Percentiles rank a stretch among this genome's conserved stretches.
Evolutionary conservation across 1,140 invertebrate genomes (phyloP).

Genomic region (Drosophila rhopaloa): DNA sequence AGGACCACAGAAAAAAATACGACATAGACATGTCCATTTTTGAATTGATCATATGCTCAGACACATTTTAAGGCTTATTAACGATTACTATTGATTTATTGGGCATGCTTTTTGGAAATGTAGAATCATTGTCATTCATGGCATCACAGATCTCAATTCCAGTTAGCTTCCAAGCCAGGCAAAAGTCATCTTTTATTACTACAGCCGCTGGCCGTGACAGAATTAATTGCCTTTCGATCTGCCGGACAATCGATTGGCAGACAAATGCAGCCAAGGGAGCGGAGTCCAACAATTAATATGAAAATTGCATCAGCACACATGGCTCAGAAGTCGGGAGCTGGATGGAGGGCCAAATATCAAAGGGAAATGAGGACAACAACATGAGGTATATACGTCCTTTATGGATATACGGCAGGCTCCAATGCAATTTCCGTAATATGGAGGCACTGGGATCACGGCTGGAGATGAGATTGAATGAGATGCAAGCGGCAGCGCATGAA

Average conservation of each 20-base stretch:
- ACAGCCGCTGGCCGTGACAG: slow-evolving; percentile 3
- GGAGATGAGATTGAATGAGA: slow-evolving; percentile 45
- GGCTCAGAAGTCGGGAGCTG: slow-evolving; percentile 25
- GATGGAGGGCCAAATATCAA: slow-evolving; percentile 36
- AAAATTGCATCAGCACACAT: slow-evolving; percentile 39
- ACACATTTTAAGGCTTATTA: neutral
- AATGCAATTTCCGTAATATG: slow-evolving; percentile 76
- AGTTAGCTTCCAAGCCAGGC: no score
- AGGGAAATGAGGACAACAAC: slow-evolving; percentile 63
- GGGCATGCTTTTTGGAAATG: no score
- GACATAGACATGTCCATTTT: no score
- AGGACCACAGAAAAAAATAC: no score
- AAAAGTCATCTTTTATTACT: neutral
- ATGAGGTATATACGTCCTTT: slow-evolving; percentile 32
- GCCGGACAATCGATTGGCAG: slow-evolving; percentile 27
- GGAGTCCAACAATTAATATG: slow-evolving; percentile 51
- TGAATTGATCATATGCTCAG: neutral
- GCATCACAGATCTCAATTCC: no score
- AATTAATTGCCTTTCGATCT: slow-evolving; percentile 54
- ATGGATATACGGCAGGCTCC: slow-evolving; percentile 60
- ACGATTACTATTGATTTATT: no score
- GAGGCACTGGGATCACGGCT: slow-evolving; percentile 11
- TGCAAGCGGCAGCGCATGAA: slow-evolving; percentile 69
- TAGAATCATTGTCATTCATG: no score
- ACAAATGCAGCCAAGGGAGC: slow-evolving; percentile 25